Base-by-base conservation (phyloP, 1,140 invertebrate species). In the Drosophila pseudoananassae region DNA sequence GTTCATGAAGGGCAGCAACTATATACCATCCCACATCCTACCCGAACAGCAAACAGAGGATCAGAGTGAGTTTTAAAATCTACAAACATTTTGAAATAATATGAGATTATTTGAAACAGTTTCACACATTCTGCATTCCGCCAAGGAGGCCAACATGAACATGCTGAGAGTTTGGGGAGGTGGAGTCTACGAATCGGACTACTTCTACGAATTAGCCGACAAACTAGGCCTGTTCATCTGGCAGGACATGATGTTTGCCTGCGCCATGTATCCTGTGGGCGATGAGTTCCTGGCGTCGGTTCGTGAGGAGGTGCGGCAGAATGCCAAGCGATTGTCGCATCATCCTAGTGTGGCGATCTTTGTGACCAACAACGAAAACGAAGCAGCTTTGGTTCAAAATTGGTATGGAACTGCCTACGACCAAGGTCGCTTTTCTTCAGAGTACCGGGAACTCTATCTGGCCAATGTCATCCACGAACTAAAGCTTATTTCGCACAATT, bases 231-330 rank as follows among this genome's bases (percentile, higher is more conserved):
- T 98, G 23, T 93, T 98, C 75, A 95, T 98, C 40, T 98, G 97
- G 97, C 96, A 98, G 92, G 98, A 99, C 92, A 96, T 99, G 69
- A 98, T 99, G 96, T 99, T 99, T 92, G 98, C 98, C 0, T 99
- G 98, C 91, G 94, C 96, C 5, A 96, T 99, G 95, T 99, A 99
- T 93, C 98, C 98, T 4, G 94, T 94, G 0, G 94, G 94, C 55
- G 65, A 92, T 0, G 90, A 93, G 8, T 99, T 98, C 92, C 92
- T 99, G 2, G 71, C 92, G 2, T 95, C 93, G 9, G 97, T 99
- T 0, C 91, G 92, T 31, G 88, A 92, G 15, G 99, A 99, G 94
- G 93, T 99, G 7, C 92, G 92, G 20, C 96, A 98, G 84, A 98
- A 98, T 92, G 94, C 98, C 1, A 93, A 94, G 61, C 93, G 98